phyloP scores from a whole-genome alignment of 2,797 vertebrate genomes.

The Acipenser oxyrinchus region DNA sequence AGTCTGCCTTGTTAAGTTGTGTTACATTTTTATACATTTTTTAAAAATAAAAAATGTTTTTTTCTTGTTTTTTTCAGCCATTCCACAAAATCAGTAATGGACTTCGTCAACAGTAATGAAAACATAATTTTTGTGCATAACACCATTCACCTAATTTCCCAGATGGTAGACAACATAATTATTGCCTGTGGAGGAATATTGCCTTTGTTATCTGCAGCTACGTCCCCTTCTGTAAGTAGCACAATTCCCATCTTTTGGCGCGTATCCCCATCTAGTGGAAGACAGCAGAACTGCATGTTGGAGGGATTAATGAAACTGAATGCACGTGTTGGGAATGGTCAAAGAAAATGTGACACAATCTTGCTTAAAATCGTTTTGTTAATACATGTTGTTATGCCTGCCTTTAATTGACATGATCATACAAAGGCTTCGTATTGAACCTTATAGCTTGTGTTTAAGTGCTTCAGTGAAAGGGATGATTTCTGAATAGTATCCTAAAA shows the following conservation, averaged over 20 bases:
- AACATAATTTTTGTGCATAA: conserved; percentile 99
- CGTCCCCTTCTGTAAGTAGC: conserved; percentile 96
- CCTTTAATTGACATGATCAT: no score
- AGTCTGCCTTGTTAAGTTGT: neutral
- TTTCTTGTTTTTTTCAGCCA: conserved; percentile 64
- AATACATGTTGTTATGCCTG: no score
- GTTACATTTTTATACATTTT: neutral
- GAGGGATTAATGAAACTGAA: no score
- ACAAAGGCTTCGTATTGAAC: no score
- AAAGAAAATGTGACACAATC: no score
- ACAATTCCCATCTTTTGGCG: no score
- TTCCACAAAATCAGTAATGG: conserved; percentile 98
- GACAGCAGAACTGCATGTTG: no score
- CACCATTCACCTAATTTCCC: conserved; percentile 98
- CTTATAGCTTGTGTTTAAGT: no score
- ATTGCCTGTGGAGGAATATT: conserved; percentile 98
- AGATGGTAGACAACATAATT: conserved; percentile 99
- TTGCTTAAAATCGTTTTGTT: no score
- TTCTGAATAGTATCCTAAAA: neutral
- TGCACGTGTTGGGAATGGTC: no score
- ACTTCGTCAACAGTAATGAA: conserved; percentile 99
- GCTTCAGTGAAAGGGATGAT: no score
- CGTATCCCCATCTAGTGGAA: no score
- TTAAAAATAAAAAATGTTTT: conserved; percentile 2
- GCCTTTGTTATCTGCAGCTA: conserved; percentile 90